These are phyloP conservation scores for Sisor rabdophorus DNA, from an alignment of 2,113 vertebrate genomes.

Conservation along the genomic window DNA sequence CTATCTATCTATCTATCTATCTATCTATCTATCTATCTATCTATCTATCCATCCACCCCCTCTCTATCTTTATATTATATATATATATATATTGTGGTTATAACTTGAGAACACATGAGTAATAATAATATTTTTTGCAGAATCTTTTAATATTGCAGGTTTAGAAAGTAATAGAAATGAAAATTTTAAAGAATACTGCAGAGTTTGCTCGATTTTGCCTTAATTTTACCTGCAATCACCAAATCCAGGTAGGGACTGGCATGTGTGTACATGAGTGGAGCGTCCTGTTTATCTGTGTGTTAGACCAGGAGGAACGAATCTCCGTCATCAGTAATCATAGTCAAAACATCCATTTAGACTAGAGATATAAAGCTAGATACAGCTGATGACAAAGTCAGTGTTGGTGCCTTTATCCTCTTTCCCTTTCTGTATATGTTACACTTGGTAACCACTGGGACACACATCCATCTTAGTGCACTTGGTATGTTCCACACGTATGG, in stretches of 20 bases:
- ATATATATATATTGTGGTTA: neutral
- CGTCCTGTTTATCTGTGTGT: neutral
- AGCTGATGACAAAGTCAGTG: neutral
- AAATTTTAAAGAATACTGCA: no score
- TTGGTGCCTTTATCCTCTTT: neutral
- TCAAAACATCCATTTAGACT: conserved; percentile 41
- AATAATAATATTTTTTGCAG: no score
- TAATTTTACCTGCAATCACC: no score
- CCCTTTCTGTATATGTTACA: neutral
- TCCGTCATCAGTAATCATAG: conserved; percentile 29
- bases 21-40: no score
- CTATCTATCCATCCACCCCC: no score
- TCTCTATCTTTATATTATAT: no score
- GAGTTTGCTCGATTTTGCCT: no score
- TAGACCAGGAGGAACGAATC: neutral
- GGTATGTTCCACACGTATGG: neutral
- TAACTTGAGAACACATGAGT: no score
- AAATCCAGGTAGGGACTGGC: no score
- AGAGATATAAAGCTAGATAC: conserved; percentile 16
- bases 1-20: no score
- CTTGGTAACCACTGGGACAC: neutral
- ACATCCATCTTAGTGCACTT: neutral
- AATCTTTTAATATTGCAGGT: no score
- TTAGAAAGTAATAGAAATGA: no score
- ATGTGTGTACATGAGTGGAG: neutral